These are phyloP conservation scores for Apodemia zela DNA, from an alignment of 2,888 invertebrate species.

Conservation along the genomic window DNA sequence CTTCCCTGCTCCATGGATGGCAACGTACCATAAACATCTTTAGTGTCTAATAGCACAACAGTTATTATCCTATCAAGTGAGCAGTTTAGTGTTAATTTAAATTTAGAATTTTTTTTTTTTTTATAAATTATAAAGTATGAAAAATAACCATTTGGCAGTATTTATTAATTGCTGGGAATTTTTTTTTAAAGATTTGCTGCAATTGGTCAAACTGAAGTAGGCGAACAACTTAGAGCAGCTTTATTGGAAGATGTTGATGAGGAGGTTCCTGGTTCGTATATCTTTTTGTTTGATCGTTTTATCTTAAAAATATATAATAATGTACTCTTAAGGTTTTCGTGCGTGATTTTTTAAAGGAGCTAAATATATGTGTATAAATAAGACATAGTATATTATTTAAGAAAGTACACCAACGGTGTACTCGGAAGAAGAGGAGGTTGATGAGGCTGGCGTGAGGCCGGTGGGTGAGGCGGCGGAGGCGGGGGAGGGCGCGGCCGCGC, in stretches of 20 bases:
- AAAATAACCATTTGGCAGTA: not conserved
- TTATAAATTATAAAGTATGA: no score
- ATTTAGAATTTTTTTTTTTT: no score
- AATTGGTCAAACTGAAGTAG: conserved; percentile 69
- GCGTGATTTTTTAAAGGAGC: no score
- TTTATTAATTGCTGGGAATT: no score
- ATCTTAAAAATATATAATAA: conserved; percentile 7
- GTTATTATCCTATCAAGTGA: no score
- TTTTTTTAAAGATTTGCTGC: conserved; percentile 54
- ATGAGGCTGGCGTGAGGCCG: conserved; percentile 22
- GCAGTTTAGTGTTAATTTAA: no score
- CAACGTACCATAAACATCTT: no score
- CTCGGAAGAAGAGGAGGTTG: conserved; percentile 42
- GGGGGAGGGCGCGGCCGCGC: conserved; percentile 40
- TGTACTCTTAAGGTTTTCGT: no score
- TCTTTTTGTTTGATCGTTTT: not conserved
- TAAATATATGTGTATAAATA: no score
- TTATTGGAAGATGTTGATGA: conserved; percentile 58
- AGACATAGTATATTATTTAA: not conserved
- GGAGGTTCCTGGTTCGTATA: conserved; percentile 44
- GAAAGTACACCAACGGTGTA: conserved; percentile 44
- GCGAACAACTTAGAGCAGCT: conserved; percentile 64
- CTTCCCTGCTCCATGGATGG: no score
- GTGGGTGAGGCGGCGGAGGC: conserved; percentile 25
- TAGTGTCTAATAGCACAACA: no score